Percentiles rank a stretch among this genome's conserved stretches.
phyloP scores from a whole-genome alignment of 2,888 invertebrate species.

The Chrysolina oricalcia region DNA sequence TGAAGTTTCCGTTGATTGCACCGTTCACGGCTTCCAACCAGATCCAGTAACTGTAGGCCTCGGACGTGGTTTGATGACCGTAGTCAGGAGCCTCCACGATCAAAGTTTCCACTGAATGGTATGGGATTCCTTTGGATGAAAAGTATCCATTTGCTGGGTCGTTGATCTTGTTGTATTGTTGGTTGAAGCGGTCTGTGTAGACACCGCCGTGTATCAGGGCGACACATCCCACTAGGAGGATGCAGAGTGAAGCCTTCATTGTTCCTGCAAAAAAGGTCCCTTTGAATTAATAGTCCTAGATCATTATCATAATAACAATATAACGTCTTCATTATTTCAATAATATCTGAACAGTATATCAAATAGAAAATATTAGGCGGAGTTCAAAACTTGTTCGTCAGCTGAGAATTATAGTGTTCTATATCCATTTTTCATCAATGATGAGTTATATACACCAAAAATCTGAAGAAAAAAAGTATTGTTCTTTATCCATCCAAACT shows the following conservation, averaged over 20 bases:
- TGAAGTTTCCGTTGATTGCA: conserved; percentile 53
- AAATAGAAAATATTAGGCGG: too few relatives aligned
- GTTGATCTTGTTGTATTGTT: conserved; percentile 57
- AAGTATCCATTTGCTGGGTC: conserved; percentile 55
- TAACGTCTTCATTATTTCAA: too few relatives aligned
- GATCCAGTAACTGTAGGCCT: conserved; percentile 56
- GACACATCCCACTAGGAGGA: conserved; percentile 17
- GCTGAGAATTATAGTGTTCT: too few relatives aligned
- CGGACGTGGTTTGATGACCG: conserved; percentile 59
- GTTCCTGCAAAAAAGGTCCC: neutral
- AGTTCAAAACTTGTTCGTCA: too few relatives aligned
- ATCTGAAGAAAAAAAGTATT: too few relatives aligned
- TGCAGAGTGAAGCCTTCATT: conserved; percentile 4
- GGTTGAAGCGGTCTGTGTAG: conserved; percentile 53
- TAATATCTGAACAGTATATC: too few relatives aligned
- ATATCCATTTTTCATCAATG: too few relatives aligned
- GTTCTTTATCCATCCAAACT: too few relatives aligned
- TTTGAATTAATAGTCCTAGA: neutral
- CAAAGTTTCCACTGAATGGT: conserved; percentile 57
- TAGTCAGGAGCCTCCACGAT: conserved; percentile 58
- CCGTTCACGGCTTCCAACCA: conserved; percentile 58
- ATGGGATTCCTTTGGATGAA: conserved; percentile 55
- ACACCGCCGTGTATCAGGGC: conserved; percentile 27
- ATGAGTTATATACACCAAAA: too few relatives aligned
- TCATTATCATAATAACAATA: too few relatives aligned